phyloP scores from a whole-genome alignment of 2,797 vertebrate genomes.

The Artibeus jamaicensis region DNA sequence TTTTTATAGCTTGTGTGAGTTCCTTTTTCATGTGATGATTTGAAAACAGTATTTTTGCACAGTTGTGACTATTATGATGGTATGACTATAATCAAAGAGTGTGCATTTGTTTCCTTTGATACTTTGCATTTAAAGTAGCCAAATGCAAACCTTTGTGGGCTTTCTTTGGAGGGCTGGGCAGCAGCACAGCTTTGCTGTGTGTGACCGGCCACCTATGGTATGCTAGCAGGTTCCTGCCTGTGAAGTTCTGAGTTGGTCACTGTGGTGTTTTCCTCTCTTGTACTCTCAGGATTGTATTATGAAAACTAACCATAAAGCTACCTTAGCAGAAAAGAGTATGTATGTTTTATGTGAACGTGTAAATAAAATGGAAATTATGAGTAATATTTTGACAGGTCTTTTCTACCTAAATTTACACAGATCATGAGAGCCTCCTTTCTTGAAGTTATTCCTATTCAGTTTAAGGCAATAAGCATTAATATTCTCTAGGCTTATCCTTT shows the following conservation, averaged over 20 bases:
- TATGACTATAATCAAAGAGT: constrained; percentile 66
- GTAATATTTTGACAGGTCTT: constrained; percentile 1
- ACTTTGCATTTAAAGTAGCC: constrained; percentile 30
- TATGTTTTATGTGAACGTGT: constrained; percentile 85
- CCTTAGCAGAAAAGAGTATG: constrained; percentile 76
- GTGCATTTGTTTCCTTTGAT: constrained; percentile 66
- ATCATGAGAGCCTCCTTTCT: not conserved
- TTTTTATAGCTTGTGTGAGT: constrained; percentile 67
- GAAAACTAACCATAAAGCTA: constrained; percentile 65
- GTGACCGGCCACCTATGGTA: constrained; percentile 75
- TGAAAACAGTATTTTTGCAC: constrained; percentile 75
- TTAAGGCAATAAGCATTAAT: not conserved
- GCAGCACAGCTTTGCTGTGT: constrained; percentile 87
- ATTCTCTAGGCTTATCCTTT: not conserved
- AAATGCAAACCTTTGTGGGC: constrained; percentile 41
- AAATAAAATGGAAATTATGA: constrained; percentile 87
- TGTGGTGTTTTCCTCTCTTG: constrained; percentile 69
- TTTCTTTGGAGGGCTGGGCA: constrained; percentile 76
- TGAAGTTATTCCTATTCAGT: not conserved
- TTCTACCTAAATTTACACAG: not conserved
- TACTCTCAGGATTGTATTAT: constrained; percentile 21
- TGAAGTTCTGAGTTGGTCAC: constrained; percentile 63
- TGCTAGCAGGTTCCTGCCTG: constrained; percentile 78
- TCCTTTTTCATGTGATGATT: constrained; percentile 66
- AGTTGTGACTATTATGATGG: constrained; percentile 40